Evolutionary conservation across 2,888 invertebrate genomes (phyloP).

Genomic region (Reticulitermes lucifugus): DNA sequence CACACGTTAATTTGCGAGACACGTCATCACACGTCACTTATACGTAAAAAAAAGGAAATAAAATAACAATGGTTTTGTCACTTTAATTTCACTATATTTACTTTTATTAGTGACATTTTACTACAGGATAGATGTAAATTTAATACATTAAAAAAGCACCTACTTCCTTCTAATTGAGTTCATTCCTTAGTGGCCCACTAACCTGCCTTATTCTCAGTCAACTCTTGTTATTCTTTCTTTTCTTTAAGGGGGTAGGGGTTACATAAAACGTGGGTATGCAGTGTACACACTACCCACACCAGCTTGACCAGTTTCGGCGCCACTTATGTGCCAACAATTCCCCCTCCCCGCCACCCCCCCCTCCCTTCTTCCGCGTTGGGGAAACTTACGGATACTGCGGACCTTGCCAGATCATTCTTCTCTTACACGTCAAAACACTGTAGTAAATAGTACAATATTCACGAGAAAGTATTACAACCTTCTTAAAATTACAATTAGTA

Average conservation of each 20-base stretch:
- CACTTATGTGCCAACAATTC: conserved; percentile 8
- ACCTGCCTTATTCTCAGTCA: conserved; percentile 17
- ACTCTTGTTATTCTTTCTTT: conserved; percentile 3
- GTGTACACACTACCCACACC: background rate
- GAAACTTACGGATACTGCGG: background rate
- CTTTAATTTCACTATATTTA: background rate
- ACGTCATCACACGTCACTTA: background rate
- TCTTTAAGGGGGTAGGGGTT: background rate
- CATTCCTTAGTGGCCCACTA: conserved; percentile 18
- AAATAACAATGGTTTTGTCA: conserved; percentile 6
- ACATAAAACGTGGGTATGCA: background rate
- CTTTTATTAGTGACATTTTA: background rate
- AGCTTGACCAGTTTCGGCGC: conserved; percentile 18
- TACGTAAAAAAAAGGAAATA: conserved; percentile 1
- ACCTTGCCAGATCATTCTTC: background rate
- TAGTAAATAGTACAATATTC: too few species aligned
- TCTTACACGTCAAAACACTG: too few species aligned
- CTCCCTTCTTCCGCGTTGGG: background rate
- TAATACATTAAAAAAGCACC: background rate
- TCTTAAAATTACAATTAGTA: too few species aligned
- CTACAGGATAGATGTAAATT: background rate
- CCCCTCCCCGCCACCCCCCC: background rate
- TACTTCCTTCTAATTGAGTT: conserved; percentile 17
- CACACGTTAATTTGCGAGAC: background rate
- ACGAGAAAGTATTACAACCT: too few species aligned